Evolutionary conservation across 2,888 invertebrate species (phyloP).

Genomic region (Blastobasis lacticolella): DNA sequence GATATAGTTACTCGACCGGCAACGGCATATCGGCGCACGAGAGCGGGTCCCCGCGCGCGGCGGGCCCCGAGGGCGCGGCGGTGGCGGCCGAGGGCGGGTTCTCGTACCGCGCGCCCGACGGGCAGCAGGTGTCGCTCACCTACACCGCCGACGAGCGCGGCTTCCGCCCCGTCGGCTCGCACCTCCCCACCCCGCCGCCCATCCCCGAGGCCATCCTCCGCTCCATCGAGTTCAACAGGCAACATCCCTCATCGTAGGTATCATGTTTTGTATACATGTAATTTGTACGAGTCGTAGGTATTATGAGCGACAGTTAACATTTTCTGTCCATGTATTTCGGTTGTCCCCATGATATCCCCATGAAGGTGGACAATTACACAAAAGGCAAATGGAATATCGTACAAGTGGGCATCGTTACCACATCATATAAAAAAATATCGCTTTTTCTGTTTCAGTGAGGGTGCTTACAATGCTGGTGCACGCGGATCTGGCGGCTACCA

Average conservation of each 20-base stretch:
- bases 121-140: slow-evolving; percentile 73
- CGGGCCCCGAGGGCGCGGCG: slow-evolving; percentile 58
- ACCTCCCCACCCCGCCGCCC: slow-evolving; percentile 73
- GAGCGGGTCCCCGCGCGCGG: slow-evolving; percentile 66
- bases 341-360: too few species aligned
- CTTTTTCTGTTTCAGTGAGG: slow-evolving; percentile 40
- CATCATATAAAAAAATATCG: too few species aligned
- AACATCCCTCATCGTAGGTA: slow-evolving; percentile 47
- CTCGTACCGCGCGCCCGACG: slow-evolving; percentile 78
- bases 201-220: slow-evolving; percentile 70
- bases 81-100: slow-evolving; percentile 76
- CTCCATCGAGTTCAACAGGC: slow-evolving; percentile 54
- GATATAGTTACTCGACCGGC: slow-evolving; percentile 77
- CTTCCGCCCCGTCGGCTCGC: slow-evolving; percentile 75
- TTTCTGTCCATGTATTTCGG: too few species aligned
- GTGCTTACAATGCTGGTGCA: slow-evolving; percentile 47
- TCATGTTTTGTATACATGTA: not conserved
- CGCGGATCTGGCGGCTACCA: slow-evolving; percentile 47
- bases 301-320: too few species aligned
- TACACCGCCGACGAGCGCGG: slow-evolving; percentile 82
- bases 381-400: too few species aligned
- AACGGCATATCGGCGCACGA: slow-evolving; percentile 76
- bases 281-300: too few species aligned
- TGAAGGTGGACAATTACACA: too few species aligned
- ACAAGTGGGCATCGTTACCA: too few species aligned